Conservation (phyloP, 2,113 vertebrate species). For the Ammodytes marinus region DNA sequence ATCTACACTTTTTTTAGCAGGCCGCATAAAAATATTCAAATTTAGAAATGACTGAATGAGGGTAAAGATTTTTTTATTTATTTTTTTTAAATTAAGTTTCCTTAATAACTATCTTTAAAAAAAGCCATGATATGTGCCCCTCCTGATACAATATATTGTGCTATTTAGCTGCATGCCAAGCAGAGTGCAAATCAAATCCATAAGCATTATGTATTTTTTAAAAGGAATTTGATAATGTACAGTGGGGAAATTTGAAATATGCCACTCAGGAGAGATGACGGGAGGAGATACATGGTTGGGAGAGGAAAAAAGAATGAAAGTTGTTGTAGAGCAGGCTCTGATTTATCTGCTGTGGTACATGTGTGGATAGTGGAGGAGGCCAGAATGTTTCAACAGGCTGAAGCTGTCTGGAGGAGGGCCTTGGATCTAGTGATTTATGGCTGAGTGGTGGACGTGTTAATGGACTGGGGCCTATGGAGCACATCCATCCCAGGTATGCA, state of each 20-base stretch:
- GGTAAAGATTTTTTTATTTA: background rate
- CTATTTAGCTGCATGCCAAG: background rate
- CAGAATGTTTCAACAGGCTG: constrained; percentile 55
- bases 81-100: no score
- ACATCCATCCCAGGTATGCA: constrained; percentile 66
- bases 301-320: constrained; percentile 33
- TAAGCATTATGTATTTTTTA: no score
- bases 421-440: constrained; percentile 78
- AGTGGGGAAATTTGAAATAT: constrained; percentile 35
- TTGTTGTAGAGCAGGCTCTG: constrained; percentile 36
- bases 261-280: constrained; percentile 8
- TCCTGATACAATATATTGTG: background rate
- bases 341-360: constrained; percentile 56
- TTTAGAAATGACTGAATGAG: background rate
- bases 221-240: background rate
- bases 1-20: background rate
- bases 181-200: background rate
- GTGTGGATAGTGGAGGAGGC: constrained; percentile 49
- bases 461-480: constrained; percentile 73
- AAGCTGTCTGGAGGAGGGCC: constrained; percentile 56
- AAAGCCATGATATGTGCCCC: background rate
- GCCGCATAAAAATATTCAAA: background rate
- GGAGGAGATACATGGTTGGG: constrained; percentile 27
- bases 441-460: constrained; percentile 72
- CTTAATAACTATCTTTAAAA: no score